phyloP scores from a whole-genome alignment of 2,797 vertebrate species.

The Bovichtus variegatus region DNA sequence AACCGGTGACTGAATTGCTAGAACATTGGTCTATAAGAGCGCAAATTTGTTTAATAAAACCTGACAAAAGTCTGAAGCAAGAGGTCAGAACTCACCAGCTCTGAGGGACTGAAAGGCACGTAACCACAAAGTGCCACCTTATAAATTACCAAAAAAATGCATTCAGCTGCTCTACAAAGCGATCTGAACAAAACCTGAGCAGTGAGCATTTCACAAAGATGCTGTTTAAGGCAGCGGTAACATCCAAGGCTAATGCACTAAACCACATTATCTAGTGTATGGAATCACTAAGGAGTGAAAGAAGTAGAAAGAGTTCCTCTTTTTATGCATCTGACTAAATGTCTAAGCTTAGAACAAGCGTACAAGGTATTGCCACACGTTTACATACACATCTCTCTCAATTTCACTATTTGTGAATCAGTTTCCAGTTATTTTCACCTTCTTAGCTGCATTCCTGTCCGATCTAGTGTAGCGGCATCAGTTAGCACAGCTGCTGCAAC shows the following conservation, averaged over 20 bases:
- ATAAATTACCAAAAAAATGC: slow-evolving; percentile 4
- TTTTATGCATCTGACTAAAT: background rate
- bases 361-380: background rate
- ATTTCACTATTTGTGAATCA: slow-evolving; percentile 32
- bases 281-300: background rate
- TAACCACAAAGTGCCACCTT: background rate
- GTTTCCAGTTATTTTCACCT: slow-evolving; percentile 35
- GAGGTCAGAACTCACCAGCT: slow-evolving; percentile 7
- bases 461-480: slow-evolving; percentile 5
- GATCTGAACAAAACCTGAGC: background rate
- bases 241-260: background rate
- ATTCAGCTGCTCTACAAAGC: slow-evolving; percentile 2
- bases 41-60: background rate
- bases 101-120: slow-evolving; percentile 4
- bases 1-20: background rate
- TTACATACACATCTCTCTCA: background rate
- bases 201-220: background rate
- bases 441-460: slow-evolving; percentile 17
- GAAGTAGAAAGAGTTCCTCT: background rate
- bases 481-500: slow-evolving; percentile 15
- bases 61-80: background rate
- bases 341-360: background rate
- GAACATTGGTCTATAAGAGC: background rate
- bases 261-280: background rate
- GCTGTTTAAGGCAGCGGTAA: background rate